These are phyloP conservation scores for Akabosia matsudoensis DNA, from an alignment of 1,140 invertebrate species.

Conservation along the genomic window DNA sequence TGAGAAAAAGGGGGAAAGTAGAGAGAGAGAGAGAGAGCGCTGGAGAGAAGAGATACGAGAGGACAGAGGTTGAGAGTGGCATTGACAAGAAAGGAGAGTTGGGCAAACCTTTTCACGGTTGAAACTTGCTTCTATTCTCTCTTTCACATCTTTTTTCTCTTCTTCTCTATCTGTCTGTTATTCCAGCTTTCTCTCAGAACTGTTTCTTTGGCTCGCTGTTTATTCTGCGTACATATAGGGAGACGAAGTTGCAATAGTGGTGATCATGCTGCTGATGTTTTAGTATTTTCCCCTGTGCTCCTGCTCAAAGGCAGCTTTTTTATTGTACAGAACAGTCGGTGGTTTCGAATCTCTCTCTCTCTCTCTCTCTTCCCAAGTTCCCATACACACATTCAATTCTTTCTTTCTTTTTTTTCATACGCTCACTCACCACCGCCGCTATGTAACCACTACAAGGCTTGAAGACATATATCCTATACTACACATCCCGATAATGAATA, in stretches of 20 bases:
- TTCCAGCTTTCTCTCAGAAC: neutral
- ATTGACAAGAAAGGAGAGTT: constrained; percentile 37
- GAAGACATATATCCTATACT: no score
- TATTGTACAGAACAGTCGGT: constrained; percentile 21
- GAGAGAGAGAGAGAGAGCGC: constrained; percentile 27
- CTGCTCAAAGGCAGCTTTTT: constrained; percentile 1
- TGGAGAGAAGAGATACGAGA: constrained; percentile 30
- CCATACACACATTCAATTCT: neutral
- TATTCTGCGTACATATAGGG: neutral
- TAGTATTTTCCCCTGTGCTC: neutral
- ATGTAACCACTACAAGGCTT: no score
- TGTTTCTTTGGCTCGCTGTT: neutral
- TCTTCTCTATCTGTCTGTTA: neutral
- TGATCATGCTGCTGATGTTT: constrained; percentile 4
- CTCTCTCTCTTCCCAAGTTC: neutral
- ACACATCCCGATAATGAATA: constrained; percentile 13
- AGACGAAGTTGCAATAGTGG: neutral
- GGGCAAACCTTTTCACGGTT: constrained; percentile 42
- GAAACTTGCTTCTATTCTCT: constrained; percentile 29
- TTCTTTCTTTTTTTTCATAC: neutral
- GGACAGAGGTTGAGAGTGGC: constrained; percentile 37
- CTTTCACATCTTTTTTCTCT: neutral
- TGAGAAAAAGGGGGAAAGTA: neutral
- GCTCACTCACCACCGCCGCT: neutral
- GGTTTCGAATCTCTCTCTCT: constrained; percentile 16